Percentiles rank a stretch among this genome's conserved stretches.
phyloP scores from a whole-genome alignment of 2,113 vertebrate species.

The Cyanoderma ruficeps region DNA sequence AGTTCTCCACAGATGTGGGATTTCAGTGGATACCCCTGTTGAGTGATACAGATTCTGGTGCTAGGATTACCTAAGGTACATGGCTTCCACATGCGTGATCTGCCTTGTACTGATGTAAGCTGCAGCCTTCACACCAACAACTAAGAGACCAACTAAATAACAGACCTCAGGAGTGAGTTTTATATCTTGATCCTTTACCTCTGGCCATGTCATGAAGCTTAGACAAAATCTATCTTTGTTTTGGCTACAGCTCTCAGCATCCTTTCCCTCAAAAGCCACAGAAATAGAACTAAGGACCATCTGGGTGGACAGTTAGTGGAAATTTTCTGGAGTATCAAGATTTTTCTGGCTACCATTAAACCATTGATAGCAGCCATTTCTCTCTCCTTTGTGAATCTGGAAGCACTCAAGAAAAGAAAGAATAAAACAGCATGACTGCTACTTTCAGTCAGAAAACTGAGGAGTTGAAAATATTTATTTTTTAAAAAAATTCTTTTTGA shows the following conservation, averaged over 20 bases:
- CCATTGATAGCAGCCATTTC: background rate
- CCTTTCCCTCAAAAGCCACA: background rate
- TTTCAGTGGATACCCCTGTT: background rate
- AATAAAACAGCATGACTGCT: background rate
- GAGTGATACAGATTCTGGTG: rapidly evolving
- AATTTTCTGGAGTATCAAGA: background rate
- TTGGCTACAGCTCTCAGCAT: background rate
- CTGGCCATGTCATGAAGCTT: background rate
- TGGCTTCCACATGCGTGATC: rapidly evolving
- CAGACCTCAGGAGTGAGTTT: background rate
- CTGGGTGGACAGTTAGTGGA: background rate
- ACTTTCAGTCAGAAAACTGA: background rate
- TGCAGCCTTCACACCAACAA: background rate
- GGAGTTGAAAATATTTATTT: background rate
- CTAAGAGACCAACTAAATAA: background rate
- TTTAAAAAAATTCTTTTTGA: background rate
- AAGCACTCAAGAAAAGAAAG: background rate
- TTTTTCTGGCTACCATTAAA: background rate
- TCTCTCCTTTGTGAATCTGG: background rate
- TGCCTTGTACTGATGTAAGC: background rate
- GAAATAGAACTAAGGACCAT: background rate
- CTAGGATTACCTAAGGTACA: background rate
- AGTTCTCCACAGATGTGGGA: background rate
- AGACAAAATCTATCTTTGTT: background rate
- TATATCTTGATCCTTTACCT: background rate